Evolutionary conservation across 1,140 invertebrate species (phyloP), one percentile per base, ranked within the genome.

Genomic region (Trichogramma pretiosum): DNA sequence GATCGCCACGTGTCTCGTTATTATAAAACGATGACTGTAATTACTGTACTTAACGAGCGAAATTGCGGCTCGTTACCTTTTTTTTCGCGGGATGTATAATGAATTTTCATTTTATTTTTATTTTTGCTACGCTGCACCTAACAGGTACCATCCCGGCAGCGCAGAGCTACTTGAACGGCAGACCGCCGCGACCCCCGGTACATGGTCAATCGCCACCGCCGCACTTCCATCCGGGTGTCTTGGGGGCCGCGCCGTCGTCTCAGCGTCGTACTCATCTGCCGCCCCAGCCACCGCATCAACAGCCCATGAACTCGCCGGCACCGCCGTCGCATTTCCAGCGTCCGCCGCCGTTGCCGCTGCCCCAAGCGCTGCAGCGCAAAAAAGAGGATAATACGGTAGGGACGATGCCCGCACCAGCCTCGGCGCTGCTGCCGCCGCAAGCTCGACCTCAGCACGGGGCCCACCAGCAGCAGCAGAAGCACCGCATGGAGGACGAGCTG

Each of bases 291-390:
- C n/a, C 67, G 8, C 56, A 70, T 16, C 56, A 62, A 2, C 65
- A 60, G 3, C 13, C 52, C 10, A 39, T 39, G 3, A n/a, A n/a
- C n/a, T n/a, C n/a, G n/a, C 39, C 45, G 5, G 49, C 56, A 9
- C 39, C 53, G 5, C 46, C 54, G 0, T 46, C 62, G 2, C 60
- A 67, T 46, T 54, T 72, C 22, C 67, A 73, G 42, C 71, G 64
- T 49, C 16, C 78, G 28, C 76, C 74, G 19, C 75, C 74, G 14
- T 72, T 74, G 7, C 67, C 65, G n/a, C 67, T 65, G 21, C 48
- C 61, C 38, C 50, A 52, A 2, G 41, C 33, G 7, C 42, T 23
- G 2, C 44, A 28, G 24, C 35, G 35, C 16, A 37, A 37, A 37
- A 37, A 37, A 18, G 32, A 62, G 72, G 56, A 75, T 1, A 21